A percentile compares a stretch with the other conserved stretches of the same genome.
phyloP scores from a whole-genome alignment of 2,888 invertebrate species.

The Drosophila setosimentum region DNA sequence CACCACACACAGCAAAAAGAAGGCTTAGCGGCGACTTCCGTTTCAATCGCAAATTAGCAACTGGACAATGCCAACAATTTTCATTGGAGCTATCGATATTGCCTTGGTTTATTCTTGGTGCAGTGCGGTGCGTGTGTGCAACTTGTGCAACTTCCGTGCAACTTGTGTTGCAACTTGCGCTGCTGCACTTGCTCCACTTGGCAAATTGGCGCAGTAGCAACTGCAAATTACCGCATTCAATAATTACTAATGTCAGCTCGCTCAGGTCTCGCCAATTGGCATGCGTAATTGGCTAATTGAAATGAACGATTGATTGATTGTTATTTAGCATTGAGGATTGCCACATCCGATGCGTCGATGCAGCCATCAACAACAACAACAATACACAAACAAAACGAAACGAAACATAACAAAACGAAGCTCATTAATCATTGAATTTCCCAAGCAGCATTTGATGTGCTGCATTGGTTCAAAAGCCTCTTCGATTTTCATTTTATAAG shows the following conservation, averaged over 20 bases:
- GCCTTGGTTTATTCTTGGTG: conserved; percentile 15
- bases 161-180: conserved; percentile 41
- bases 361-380: conserved; percentile 10
- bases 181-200: conserved; percentile 44
- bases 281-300: conserved; percentile 78
- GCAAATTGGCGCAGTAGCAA: conserved; percentile 42
- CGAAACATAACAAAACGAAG: conserved; percentile 1
- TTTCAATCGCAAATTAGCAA: conserved; percentile 55
- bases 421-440: conserved; percentile 53
- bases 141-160: conserved; percentile 60
- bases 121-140: conserved; percentile 4
- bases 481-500: conserved; percentile 29
- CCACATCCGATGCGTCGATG: conserved; percentile 61
- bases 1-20: conserved; percentile 5
- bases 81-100: conserved; percentile 23
- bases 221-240: conserved; percentile 60
- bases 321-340: conserved; percentile 28
- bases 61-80: conserved; percentile 46
- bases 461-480: conserved; percentile 23
- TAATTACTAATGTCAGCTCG: conserved; percentile 51
- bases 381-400: conserved; percentile 1
- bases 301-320: conserved; percentile 55
- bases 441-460: conserved; percentile 23
- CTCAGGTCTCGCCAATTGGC: conserved; percentile 55
- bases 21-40: conserved; percentile 55